phyloP scores from a whole-genome alignment of 2,113 vertebrate genomes.

The Forbesichthys papilliferus region DNA sequence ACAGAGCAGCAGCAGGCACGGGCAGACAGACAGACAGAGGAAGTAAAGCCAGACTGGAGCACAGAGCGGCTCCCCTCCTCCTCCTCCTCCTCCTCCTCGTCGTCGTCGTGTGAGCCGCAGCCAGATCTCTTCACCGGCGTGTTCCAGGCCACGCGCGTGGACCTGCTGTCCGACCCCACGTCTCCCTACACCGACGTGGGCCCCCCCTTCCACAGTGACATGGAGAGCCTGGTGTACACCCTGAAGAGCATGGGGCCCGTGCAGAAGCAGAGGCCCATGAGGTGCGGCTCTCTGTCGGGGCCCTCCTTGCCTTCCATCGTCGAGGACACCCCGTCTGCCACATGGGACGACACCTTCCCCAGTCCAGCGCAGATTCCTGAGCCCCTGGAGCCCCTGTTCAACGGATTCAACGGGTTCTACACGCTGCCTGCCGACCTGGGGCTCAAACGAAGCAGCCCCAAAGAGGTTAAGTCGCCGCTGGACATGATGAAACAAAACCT shows the following conservation, averaged over 20 bases:
- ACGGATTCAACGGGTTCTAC: constrained; percentile 24
- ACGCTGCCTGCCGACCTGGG: constrained; percentile 64
- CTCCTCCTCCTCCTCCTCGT: constrained; percentile 2
- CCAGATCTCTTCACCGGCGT: constrained; percentile 48
- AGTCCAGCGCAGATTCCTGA: not conserved
- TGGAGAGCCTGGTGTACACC: constrained; percentile 87
- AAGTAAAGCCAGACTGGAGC: constrained; percentile 39
- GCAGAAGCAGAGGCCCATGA: constrained; percentile 64
- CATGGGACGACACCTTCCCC: not conserved
- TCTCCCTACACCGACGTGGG: constrained; percentile 54
- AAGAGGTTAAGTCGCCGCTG: constrained; percentile 65
- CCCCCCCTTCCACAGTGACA: constrained; percentile 70
- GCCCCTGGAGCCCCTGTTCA: not conserved
- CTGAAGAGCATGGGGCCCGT: constrained; percentile 87
- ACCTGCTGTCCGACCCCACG: constrained; percentile 62
- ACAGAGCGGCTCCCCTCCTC: constrained; percentile 13
- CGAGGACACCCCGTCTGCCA: constrained; percentile 71
- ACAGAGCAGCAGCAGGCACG: constrained; percentile 33
- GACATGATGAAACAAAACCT: constrained; percentile 69
- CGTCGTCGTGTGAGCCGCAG: not conserved
- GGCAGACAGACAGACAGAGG: constrained; percentile 28
- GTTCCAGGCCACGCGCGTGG: constrained; percentile 71
- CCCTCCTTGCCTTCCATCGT: constrained; percentile 80
- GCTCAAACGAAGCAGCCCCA: constrained; percentile 44
- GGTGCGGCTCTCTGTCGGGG: constrained; percentile 49